A percentile compares a stretch with the other conserved stretches of the same genome.
These are phyloP conservation scores for Danio aesculapii DNA, from an alignment of 2,797 vertebrate genomes.

Conservation along the genomic window DNA sequence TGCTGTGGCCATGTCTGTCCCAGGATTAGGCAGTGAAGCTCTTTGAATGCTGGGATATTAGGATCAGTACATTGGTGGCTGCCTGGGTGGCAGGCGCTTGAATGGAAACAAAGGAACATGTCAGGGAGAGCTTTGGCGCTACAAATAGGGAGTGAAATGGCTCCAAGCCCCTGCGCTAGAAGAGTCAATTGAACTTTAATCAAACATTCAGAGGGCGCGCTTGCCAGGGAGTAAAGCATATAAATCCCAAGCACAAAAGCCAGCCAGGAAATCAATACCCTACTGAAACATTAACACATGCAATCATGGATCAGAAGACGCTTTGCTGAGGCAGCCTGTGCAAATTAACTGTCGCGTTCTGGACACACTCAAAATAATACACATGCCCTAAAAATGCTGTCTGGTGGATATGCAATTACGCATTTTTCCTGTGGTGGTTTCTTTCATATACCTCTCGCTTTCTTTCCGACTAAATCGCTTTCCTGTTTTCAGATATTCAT, in stretches of 20 bases:
- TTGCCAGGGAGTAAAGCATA: constrained; percentile 78
- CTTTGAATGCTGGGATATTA: constrained; percentile 84
- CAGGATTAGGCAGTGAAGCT: constrained; percentile 83
- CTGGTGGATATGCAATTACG: constrained; percentile 67
- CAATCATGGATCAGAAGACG: constrained; percentile 89
- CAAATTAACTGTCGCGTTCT: constrained; percentile 84
- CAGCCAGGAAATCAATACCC: constrained; percentile 91
- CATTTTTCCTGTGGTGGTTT: constrained; percentile 52
- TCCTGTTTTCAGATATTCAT: constrained; percentile 45
- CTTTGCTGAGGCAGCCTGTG: constrained; percentile 84
- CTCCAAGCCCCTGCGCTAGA: constrained; percentile 81
- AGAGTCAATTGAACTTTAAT: constrained; percentile 95
- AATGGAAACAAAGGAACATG: constrained; percentile 90
- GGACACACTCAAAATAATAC: constrained; percentile 78
- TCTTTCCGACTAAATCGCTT: constrained; percentile 54
- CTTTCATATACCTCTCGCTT: constrained; percentile 39
- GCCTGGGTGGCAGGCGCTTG: constrained; percentile 89
- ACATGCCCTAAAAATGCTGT: constrained; percentile 68
- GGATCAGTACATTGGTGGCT: constrained; percentile 80
- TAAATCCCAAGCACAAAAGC: constrained; percentile 90
- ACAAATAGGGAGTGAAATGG: constrained; percentile 85
- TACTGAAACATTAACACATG: constrained; percentile 94
- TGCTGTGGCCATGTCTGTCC: constrained; percentile 76
- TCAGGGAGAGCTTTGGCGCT: constrained; percentile 82
- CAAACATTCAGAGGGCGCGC: constrained; percentile 88